Conservation (phyloP, 2,888 invertebrate genomes). For the Aleiodes testaceus region DNA sequence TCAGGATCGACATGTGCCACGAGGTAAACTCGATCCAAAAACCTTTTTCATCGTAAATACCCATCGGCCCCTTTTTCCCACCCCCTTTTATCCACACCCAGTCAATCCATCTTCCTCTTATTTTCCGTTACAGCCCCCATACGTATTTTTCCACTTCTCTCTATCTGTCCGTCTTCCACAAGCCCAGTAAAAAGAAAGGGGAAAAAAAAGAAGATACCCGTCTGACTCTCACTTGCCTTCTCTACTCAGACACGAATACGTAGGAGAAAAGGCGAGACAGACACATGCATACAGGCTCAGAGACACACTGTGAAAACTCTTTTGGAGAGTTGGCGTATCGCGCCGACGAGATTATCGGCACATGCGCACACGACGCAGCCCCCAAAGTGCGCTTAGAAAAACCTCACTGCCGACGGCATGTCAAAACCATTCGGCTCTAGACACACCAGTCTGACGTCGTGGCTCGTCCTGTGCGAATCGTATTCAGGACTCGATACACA, state of each 20-base stretch:
- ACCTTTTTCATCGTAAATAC: not conserved
- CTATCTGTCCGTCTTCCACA: conserved; percentile 32
- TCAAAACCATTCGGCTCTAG: conserved; percentile 66
- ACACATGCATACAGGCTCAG: not conserved
- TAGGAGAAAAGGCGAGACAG: too few species aligned
- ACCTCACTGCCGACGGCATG: conserved; percentile 63
- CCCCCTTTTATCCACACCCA: conserved; percentile 35
- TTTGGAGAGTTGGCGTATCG: conserved; percentile 38
- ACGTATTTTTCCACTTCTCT: conserved; percentile 29
- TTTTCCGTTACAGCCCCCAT: conserved; percentile 15
- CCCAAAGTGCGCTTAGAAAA: conserved; percentile 47
- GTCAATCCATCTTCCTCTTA: conserved; percentile 30
- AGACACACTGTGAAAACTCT: conserved; percentile 19
- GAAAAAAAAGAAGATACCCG: not conserved
- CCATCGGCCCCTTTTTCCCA: conserved; percentile 11
- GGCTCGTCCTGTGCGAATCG: conserved; percentile 56
- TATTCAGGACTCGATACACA: not conserved
- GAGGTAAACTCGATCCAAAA: conserved; percentile 1
- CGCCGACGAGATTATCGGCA: conserved; percentile 67
- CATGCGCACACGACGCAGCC: conserved; percentile 64
- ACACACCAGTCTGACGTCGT: conserved; percentile 65
- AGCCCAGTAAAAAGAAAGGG: not conserved
- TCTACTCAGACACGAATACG: conserved; percentile 13
- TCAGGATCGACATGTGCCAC: conserved; percentile 13
- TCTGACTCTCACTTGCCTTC: conserved; percentile 32